Base-by-base conservation (phyloP, 2,888 invertebrate species). In the Brassicogethes aeneus region DNA sequence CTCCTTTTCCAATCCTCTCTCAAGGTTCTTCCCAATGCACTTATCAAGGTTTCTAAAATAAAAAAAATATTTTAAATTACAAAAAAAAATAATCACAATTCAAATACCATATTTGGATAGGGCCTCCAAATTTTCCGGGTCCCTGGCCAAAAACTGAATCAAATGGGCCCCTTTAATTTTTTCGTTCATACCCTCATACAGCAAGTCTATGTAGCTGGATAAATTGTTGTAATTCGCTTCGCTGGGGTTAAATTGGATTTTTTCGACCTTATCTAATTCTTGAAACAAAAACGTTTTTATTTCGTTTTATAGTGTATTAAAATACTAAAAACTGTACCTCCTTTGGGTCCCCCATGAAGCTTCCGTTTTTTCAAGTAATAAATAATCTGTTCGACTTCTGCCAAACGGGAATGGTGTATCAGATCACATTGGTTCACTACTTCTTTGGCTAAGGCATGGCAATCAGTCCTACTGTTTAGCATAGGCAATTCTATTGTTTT, bases 1-100 rank as follows among this genome's bases (percentile, higher is more conserved):
- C 91, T 96, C 63, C 90, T 83, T 68, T 90, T 90, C 90, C 95
- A 97, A 70, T 99, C 97, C 72, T 99, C 99, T 51, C 96, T 79
- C 40, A 99, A 72, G 17, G 97, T 94, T 61, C 99, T 77, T 8
- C 95, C 90, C 54, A 99, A 73, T 31, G 96, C 97, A 71, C 95
- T 95, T 37, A 99, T 74, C 40, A 96, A 79, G 31, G 93, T 91
- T 72, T 97, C 90, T 88, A 70, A n/a, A n/a, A n/a, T 53, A 76
- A 70, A 23, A 23, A 23, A 7, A 23, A 23, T 23, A 23, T 23
- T 5, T 39, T 39, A 38, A 33, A 48, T 36, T 40, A 37, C 29
- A 34, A 40, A 70, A n/a, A n/a, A n/a, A 53, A 76, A 70, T 7
- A 23, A 23, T 23, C 5, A 23, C 10, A 23, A 7, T 5, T 39